phyloP scores from a whole-genome alignment of 2,113 vertebrate species.

The Numida meleagris region DNA sequence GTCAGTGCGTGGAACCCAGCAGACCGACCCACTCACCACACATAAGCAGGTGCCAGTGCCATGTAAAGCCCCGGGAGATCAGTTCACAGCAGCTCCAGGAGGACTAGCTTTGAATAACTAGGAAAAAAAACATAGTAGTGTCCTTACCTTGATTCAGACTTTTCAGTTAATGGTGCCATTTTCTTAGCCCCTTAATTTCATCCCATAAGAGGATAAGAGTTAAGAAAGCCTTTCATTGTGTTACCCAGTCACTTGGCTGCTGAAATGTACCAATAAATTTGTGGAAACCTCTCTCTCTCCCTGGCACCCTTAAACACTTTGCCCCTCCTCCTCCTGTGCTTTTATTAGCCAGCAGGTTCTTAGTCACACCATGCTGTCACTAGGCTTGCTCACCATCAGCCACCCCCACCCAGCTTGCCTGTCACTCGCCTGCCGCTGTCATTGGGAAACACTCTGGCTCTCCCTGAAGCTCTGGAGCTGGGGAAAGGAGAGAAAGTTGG shows the following conservation, averaged over 20 bases:
- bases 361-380: conserved; percentile 60
- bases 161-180: conserved; percentile 69
- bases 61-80: background rate
- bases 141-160: conserved; percentile 66
- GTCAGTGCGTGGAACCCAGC: background rate
- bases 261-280: conserved; percentile 12
- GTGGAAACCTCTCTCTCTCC: conserved; percentile 13
- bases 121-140: background rate
- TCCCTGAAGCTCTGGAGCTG: background rate
- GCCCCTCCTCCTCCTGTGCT: conserved; percentile 61
- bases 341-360: conserved; percentile 67
- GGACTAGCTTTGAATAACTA: background rate
- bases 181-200: background rate
- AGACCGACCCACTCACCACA: background rate
- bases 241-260: conserved; percentile 4
- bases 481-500: background rate
- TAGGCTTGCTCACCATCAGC: conserved; percentile 47
- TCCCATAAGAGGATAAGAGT: background rate
- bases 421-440: conserved; percentile 45
- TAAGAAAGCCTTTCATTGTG: background rate
- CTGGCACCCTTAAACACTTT: conserved; percentile 58
- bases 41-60: background rate
- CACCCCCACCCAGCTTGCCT: conserved; percentile 52
- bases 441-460: background rate
- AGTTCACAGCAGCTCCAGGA: background rate